Evolutionary conservation across 2,797 vertebrate genomes (phyloP).

Genomic region (Acanthornis magna): DNA sequence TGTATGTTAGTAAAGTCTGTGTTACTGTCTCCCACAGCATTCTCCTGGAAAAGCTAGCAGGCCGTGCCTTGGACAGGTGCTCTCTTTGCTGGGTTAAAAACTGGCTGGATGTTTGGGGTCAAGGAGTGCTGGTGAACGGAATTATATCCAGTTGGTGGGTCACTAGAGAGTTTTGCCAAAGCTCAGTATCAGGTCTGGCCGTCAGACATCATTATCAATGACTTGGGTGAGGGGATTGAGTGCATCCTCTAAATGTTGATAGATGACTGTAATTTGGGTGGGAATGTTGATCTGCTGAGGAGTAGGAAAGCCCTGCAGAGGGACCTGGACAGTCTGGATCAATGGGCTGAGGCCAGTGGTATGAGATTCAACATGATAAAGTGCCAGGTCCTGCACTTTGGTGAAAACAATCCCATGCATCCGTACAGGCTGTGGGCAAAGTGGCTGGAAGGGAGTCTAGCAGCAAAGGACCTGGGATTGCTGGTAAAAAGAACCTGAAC

Average conservation of each 20-base stretch:
- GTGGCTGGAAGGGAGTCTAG: neutral
- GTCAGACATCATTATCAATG: neutral
- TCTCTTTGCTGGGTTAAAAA: neutral
- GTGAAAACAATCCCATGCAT: neutral
- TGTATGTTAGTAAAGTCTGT: neutral
- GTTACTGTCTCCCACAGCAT: neutral
- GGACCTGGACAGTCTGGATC: neutral
- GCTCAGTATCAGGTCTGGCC: neutral
- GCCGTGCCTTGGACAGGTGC: neutral
- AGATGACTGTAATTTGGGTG: neutral
- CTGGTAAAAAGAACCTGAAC: neutral
- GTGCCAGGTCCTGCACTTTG: neutral
- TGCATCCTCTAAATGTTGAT: accelerated
- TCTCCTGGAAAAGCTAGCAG: neutral
- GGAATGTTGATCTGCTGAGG: neutral
- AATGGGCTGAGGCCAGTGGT: accelerated
- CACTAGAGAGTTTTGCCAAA: neutral
- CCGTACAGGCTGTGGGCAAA: neutral
- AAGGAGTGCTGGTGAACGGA: neutral
- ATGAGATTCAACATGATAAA: neutral
- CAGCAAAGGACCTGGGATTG: neutral
- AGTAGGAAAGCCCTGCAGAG: neutral
- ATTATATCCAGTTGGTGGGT: neutral
- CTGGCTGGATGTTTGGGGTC: neutral
- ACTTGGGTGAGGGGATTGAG: accelerated